Percentiles rank a stretch among this genome's conserved stretches.
These are phyloP conservation scores for Epistrophe eligans DNA, from an alignment of 2,888 invertebrate genomes.

Conservation along the genomic window DNA sequence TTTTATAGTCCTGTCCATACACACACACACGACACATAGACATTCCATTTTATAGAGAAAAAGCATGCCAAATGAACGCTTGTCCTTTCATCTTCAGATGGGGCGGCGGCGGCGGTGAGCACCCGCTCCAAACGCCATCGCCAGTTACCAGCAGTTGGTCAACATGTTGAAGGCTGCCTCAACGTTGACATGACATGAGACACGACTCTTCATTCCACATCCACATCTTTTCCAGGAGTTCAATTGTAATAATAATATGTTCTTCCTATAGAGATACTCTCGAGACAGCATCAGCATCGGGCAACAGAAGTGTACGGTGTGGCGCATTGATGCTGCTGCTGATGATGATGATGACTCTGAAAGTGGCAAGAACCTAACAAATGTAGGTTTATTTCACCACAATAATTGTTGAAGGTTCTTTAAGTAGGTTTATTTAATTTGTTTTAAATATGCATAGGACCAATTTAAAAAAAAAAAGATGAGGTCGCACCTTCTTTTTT, in stretches of 20 bases:
- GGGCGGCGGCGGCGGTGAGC: not conserved
- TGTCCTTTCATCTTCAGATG: slow-evolving; percentile 58
- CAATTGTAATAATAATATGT: slow-evolving; percentile 64
- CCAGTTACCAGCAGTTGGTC: slow-evolving; percentile 69
- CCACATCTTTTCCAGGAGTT: slow-evolving; percentile 43
- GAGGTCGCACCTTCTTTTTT: no score
- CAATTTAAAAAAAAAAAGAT: no score
- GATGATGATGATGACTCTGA: slow-evolving; percentile 30
- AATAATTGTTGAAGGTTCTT: not conserved
- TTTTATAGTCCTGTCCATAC: slow-evolving; percentile 53
- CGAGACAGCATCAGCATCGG: slow-evolving; percentile 5
- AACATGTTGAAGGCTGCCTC: slow-evolving; percentile 72
- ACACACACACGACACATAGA: slow-evolving; percentile 9
- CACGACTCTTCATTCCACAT: slow-evolving; percentile 52
- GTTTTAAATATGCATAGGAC: no score
- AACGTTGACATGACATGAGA: slow-evolving; percentile 65
- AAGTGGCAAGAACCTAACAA: slow-evolving; percentile 17
- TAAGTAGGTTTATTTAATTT: no score
- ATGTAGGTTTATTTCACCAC: slow-evolving; percentile 26
- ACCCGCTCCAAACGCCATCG: slow-evolving; percentile 56
- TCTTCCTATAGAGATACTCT: slow-evolving; percentile 20
- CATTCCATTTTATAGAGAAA: not conserved
- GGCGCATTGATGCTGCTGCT: slow-evolving; percentile 42
- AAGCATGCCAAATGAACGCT: slow-evolving; percentile 41
- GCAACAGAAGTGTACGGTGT: slow-evolving; percentile 13